Conservation (phyloP, 2,797 vertebrate genomes). For the Dallia pectoralis region DNA sequence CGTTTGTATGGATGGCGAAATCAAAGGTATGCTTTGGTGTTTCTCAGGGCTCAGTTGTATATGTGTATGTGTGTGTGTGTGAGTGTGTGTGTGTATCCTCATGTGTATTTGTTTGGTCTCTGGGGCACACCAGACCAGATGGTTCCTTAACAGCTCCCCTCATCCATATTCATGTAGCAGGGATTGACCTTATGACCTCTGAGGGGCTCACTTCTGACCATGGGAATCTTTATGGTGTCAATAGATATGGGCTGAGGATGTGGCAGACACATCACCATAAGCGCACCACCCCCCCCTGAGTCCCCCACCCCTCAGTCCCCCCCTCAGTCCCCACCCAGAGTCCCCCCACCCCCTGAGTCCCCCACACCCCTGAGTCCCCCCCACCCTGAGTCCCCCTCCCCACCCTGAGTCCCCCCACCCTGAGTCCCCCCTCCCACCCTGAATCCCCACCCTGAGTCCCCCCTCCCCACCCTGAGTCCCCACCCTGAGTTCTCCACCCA, state of each 20-base stretch:
- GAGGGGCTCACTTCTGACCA: slow-evolving; percentile 66
- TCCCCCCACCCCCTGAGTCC: slow-evolving; percentile 25
- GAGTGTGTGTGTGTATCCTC: slow-evolving; percentile 44
- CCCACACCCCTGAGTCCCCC: slow-evolving; percentile 41
- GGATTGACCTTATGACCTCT: slow-evolving; percentile 63
- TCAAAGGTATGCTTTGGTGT: too few relatives aligned
- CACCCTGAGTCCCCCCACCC: slow-evolving; percentile 35
- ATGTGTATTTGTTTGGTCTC: slow-evolving; percentile 62
- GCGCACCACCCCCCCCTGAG: slow-evolving; percentile 25
- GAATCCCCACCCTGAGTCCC: slow-evolving; percentile 42
- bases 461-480: too few relatives aligned
- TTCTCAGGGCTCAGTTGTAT: too few relatives aligned
- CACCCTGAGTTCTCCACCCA: slow-evolving; percentile 36
- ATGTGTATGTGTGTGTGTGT: too few relatives aligned
- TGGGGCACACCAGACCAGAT: slow-evolving; percentile 64
- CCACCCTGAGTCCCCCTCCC: slow-evolving; percentile 39
- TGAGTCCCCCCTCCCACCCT: slow-evolving; percentile 27
- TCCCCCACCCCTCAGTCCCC: slow-evolving; percentile 40
- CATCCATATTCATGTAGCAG: slow-evolving; percentile 71
- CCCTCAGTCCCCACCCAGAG: slow-evolving; percentile 41
- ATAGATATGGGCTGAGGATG: slow-evolving; percentile 54
- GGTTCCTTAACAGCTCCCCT: slow-evolving; percentile 50
- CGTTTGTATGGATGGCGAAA: too few relatives aligned
- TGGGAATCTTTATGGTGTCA: slow-evolving; percentile 58
- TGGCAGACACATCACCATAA: slow-evolving; percentile 44